Conservation (phyloP, 2,797 vertebrate genomes). For the Pangasius mekongensis region DNA sequence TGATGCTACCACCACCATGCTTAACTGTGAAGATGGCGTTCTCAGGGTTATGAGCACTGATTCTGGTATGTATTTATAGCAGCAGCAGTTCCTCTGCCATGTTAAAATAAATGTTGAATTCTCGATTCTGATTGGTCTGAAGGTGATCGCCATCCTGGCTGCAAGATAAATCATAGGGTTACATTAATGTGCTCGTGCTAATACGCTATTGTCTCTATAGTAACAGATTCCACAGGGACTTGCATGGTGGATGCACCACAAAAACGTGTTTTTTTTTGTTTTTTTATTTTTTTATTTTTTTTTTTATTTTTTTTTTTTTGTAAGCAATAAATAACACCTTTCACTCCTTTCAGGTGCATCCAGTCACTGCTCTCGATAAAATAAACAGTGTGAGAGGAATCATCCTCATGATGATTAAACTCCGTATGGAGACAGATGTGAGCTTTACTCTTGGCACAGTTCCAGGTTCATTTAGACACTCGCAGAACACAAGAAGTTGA, state of each 20-base stretch:
- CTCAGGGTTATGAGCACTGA: not conserved
- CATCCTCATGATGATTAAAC: constrained; percentile 25
- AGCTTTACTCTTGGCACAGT: constrained; percentile 37
- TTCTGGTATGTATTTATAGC: not conserved
- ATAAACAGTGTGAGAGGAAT: not conserved
- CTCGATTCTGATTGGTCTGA: not conserved
- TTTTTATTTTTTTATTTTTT: too few species aligned
- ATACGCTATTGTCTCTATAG: not conserved
- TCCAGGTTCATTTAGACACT: constrained; percentile 48
- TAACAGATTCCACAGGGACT: not conserved
- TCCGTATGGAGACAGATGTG: constrained; percentile 40
- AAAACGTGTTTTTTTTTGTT: not conserved
- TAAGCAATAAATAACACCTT: not conserved
- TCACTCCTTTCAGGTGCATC: not conserved
- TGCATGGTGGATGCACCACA: not conserved
- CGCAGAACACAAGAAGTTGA: constrained; percentile 14
- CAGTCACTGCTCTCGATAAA: not conserved
- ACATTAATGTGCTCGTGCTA: not conserved
- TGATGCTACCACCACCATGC: not conserved
- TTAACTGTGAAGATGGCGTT: not conserved
- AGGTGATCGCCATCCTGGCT: not conserved
- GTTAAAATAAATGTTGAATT: not conserved
- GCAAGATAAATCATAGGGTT: not conserved
- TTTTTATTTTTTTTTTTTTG: not conserved
- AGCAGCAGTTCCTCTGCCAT: too few species aligned